These are phyloP conservation scores for Glaucidium brasilianum DNA, from an alignment of 2,113 vertebrate species.

Conservation along the genomic window DNA sequence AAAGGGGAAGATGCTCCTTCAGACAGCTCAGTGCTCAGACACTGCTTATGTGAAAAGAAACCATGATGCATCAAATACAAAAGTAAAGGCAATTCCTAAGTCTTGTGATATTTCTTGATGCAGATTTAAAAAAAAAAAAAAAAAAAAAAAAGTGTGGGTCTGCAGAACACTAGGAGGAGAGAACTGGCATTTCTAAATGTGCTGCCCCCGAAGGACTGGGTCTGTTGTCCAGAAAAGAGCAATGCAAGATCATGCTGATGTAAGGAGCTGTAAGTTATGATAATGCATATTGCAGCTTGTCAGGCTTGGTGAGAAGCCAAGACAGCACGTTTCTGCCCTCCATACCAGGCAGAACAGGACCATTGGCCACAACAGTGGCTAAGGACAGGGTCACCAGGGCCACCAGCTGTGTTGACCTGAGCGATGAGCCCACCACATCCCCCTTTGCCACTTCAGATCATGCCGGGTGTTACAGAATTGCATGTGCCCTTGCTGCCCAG, in stretches of 20 bases:
- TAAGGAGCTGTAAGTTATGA: conserved; percentile 1
- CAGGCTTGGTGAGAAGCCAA: neutral
- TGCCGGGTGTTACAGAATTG: rapidly evolving
- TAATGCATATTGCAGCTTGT: neutral
- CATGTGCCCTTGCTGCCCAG: neutral
- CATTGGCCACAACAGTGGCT: neutral
- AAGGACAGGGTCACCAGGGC: neutral
- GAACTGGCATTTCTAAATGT: conserved; percentile 16
- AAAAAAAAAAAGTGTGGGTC: neutral
- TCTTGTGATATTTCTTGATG: neutral
- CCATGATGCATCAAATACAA: neutral
- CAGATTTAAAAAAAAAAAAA: neutral
- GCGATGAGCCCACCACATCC: neutral
- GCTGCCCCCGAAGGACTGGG: neutral
- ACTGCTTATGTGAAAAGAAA: neutral
- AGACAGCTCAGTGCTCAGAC: neutral
- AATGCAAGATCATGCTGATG: conserved; percentile 13
- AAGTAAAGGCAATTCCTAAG: neutral
- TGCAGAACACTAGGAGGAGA: neutral
- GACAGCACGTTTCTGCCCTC: neutral
- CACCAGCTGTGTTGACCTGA: rapidly evolving
- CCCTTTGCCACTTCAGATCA: neutral
- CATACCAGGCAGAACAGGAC: neutral
- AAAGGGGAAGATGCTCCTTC: neutral
- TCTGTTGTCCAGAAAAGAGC: conserved; percentile 22